Percentiles rank a stretch among this genome's conserved stretches.
Evolutionary conservation across 2,113 vertebrate genomes (phyloP).

Genomic region (Malaclemys terrapin): DNA sequence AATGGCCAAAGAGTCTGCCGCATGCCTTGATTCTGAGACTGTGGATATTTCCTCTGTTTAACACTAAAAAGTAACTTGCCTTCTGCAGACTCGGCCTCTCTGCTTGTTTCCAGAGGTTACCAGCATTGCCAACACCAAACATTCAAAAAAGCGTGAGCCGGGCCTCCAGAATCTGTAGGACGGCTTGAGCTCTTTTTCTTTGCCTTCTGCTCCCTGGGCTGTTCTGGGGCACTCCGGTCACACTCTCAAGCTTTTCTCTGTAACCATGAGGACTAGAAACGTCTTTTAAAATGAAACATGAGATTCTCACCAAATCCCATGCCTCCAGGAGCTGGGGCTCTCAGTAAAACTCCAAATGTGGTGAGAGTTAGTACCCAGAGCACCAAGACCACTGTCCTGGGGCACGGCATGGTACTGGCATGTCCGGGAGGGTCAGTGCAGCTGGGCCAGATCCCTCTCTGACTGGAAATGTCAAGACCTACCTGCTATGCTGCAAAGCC

Average conservation of each 20-base stretch:
- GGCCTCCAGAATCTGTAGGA: not conserved
- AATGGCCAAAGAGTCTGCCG: accelerated
- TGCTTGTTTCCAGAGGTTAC: accelerated
- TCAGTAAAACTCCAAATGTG: not conserved
- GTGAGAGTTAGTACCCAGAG: not conserved
- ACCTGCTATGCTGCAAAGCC: not conserved
- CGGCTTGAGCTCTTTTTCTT: not conserved
- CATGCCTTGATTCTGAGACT: accelerated
- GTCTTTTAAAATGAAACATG: not conserved
- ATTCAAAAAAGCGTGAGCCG: accelerated
- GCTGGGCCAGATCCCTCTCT: not conserved
- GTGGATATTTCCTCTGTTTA: accelerated
- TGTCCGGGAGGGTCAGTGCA: no score
- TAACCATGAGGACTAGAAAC: not conserved
- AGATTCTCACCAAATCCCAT: not conserved
- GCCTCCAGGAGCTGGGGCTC: not conserved
- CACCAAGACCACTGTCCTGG: not conserved
- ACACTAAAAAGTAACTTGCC: no score
- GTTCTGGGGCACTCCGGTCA: not conserved
- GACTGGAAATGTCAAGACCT: not conserved
- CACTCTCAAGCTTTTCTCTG: not conserved
- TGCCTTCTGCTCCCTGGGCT: not conserved
- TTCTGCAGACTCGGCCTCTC: accelerated
- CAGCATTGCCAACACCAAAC: not conserved
- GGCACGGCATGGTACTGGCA: not conserved